Evolutionary conservation across 1,140 invertebrate species (phyloP).

Genomic region (Saccostrea echinata): DNA sequence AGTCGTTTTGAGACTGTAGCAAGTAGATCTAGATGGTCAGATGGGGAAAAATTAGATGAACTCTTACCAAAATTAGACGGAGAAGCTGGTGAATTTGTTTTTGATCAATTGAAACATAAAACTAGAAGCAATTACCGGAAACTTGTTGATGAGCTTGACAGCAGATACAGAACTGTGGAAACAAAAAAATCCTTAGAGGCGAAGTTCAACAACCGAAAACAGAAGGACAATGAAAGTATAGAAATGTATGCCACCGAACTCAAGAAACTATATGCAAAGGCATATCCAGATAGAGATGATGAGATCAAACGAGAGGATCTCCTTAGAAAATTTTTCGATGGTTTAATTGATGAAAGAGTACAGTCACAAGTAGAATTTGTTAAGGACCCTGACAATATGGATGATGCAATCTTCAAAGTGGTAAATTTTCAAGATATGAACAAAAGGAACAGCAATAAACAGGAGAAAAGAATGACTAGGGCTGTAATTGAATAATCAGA

Average conservation of each 20-base stretch:
- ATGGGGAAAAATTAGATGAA: conserved; percentile 51
- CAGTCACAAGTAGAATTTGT: conserved; percentile 39
- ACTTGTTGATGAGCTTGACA: conserved; percentile 48
- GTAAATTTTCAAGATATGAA: conserved; percentile 43
- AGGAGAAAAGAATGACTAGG: neutral
- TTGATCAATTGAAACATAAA: conserved; percentile 41
- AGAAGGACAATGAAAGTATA: conserved; percentile 41
- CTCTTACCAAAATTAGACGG: conserved; percentile 54
- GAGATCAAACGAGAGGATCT: conserved; percentile 53
- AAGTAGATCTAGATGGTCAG: conserved; percentile 31
- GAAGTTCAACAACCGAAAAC: conserved; percentile 49
- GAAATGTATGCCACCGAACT: conserved; percentile 58
- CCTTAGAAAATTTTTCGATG: conserved; percentile 46
- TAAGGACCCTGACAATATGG: conserved; percentile 51
- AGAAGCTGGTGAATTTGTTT: conserved; percentile 52
- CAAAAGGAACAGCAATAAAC: conserved; percentile 14
- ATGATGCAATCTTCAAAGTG: conserved; percentile 49
- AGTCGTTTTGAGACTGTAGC: neutral
- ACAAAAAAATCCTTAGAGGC: conserved; percentile 42
- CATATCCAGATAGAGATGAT: conserved; percentile 43
- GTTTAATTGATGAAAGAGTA: conserved; percentile 46
- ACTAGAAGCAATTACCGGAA: conserved; percentile 40
- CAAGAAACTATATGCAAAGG: conserved; percentile 50
- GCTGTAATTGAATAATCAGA: neutral
- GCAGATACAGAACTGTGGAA: conserved; percentile 50